phyloP scores from a whole-genome alignment of 1,140 invertebrate species.

The Holcopasites calliopsidis region DNA sequence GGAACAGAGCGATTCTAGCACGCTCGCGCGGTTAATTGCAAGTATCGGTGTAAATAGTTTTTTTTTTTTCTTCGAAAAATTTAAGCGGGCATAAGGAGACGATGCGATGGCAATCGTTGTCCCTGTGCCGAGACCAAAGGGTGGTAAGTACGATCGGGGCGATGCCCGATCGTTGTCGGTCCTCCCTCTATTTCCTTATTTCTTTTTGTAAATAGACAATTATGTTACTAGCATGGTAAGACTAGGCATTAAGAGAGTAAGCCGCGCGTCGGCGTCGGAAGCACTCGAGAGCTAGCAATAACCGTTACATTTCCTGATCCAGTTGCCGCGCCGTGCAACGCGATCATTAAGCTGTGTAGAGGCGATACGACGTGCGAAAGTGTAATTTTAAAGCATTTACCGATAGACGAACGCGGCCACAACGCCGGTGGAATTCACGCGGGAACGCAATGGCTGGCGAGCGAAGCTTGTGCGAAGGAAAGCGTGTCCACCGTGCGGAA shows the following conservation, averaged over 20 bases:
- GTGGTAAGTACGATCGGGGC: too few species aligned
- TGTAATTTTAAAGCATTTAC: neutral
- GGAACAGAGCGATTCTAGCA: too few species aligned
- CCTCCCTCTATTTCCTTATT: neutral
- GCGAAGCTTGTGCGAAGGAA: too few species aligned
- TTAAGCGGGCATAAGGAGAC: neutral
- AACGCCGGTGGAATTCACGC: neutral
- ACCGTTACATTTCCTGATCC: neutral
- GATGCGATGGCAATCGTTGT: neutral
- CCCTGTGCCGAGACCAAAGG: too few species aligned
- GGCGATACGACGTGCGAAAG: neutral
- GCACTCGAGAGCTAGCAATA: neutral
- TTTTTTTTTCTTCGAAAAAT: neutral
- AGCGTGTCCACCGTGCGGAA: neutral
- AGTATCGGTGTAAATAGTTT: neutral
- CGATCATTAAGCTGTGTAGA: neutral
- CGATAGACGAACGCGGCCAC: neutral
- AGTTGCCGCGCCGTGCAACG: neutral
- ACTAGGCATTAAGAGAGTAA: neutral
- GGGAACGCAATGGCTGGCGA: too few species aligned
- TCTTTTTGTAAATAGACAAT: constrained; percentile 17
- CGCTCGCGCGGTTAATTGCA: neutral
- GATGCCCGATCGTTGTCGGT: constrained; percentile 2
- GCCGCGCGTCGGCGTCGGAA: neutral
- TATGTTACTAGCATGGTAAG: neutral